Evolutionary conservation across 2,797 vertebrate genomes (phyloP).

Genomic region (Sphenopsis melanotis): DNA sequence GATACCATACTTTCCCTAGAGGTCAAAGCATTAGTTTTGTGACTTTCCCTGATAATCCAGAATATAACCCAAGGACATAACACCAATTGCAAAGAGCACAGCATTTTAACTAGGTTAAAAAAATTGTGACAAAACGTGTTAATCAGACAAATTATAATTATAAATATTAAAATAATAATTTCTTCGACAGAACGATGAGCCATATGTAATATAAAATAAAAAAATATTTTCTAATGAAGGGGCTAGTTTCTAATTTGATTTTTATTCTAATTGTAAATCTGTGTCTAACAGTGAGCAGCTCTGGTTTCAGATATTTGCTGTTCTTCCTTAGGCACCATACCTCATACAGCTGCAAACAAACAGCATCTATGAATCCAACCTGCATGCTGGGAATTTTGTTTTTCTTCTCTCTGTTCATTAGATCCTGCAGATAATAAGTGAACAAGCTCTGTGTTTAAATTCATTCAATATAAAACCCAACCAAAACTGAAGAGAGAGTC

Average conservation of each 20-base stretch:
- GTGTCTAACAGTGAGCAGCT: not conserved
- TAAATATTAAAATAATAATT: not conserved
- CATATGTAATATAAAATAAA: not conserved
- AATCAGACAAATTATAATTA: not conserved
- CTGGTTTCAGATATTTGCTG: not conserved
- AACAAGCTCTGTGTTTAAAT: not conserved
- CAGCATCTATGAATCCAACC: slow-evolving; percentile 97
- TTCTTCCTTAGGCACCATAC: slow-evolving; percentile 68
- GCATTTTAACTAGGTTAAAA: not conserved
- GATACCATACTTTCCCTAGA: not conserved
- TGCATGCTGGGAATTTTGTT: slow-evolving; percentile 99
- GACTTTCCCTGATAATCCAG: not conserved
- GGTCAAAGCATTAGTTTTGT: not conserved
- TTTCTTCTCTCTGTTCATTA: slow-evolving; percentile 98
- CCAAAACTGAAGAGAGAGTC: not conserved
- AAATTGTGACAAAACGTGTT: not conserved
- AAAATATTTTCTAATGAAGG: not conserved
- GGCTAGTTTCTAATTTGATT: not conserved
- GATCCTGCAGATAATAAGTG: slow-evolving; percentile 77
- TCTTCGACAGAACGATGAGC: not conserved
- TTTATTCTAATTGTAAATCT: not conserved
- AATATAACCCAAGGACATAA: not conserved
- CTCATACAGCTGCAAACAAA: slow-evolving; percentile 95
- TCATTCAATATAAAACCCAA: not conserved
- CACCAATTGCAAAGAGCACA: not conserved